Evolutionary conservation across 2,797 vertebrate genomes (phyloP).

Genomic region (Poecilia wingei): DNA sequence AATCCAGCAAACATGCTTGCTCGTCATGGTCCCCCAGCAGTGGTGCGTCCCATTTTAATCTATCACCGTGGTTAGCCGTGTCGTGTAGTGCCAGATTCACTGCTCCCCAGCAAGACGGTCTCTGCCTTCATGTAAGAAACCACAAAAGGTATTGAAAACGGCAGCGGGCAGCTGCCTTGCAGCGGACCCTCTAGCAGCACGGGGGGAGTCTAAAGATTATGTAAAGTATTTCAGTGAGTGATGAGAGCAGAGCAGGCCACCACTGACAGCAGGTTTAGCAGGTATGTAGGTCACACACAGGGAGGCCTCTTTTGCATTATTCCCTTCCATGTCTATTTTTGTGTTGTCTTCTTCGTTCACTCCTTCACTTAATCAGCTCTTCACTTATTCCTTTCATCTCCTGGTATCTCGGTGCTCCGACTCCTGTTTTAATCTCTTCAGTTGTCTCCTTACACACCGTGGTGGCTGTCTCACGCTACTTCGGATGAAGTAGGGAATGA

Average conservation of each 20-base stretch:
- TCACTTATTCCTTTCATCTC: slow-evolving; percentile 67
- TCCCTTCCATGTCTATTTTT: slow-evolving; percentile 73
- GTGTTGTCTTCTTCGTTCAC: slow-evolving; percentile 67
- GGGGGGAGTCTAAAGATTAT: slow-evolving; percentile 75
- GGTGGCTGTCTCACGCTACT: slow-evolving; percentile 37
- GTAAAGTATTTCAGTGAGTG: slow-evolving; percentile 80
- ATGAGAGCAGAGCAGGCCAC: slow-evolving; percentile 74
- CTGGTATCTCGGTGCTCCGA: slow-evolving; percentile 33
- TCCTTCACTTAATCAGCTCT: slow-evolving; percentile 73
- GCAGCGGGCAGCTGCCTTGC: slow-evolving; percentile 46
- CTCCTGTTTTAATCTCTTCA: slow-evolving; percentile 31
- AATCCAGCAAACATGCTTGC: slow-evolving; percentile 39
- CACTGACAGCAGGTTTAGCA: slow-evolving; percentile 79
- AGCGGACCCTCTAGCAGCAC: slow-evolving; percentile 38
- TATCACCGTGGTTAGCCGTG: slow-evolving; percentile 24
- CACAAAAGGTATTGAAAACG: slow-evolving; percentile 58
- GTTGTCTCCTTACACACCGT: slow-evolving; percentile 47
- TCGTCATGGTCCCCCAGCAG: slow-evolving; percentile 13
- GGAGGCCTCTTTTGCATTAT: slow-evolving; percentile 75
- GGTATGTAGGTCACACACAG: slow-evolving; percentile 81
- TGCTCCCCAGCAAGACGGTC: slow-evolving; percentile 23
- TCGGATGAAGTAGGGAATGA: slow-evolving; percentile 32
- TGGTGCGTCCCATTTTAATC: slow-evolving; percentile 40
- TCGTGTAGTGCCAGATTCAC: slow-evolving; percentile 39
- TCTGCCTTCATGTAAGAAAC: slow-evolving; percentile 45